Evolutionary conservation across 2,888 invertebrate genomes (phyloP).

Genomic region (Eupithecia exiguata): DNA sequence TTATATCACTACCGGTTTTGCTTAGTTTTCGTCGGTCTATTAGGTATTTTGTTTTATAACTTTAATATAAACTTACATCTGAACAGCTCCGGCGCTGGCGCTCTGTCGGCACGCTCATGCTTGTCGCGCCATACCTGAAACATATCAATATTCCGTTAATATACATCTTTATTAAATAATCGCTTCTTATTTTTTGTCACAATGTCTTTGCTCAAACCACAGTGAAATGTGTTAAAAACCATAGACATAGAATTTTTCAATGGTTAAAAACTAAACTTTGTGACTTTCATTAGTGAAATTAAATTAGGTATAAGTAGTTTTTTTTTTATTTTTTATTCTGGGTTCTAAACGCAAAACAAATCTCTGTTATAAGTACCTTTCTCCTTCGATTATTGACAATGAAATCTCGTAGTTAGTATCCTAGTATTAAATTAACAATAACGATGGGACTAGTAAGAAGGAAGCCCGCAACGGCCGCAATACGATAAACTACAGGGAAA

Average conservation of each 20-base stretch:
- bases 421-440: not conserved
- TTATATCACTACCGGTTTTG: not conserved
- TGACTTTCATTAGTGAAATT: too few relatives aligned
- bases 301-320: too few relatives aligned
- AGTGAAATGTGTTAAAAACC: too few relatives aligned
- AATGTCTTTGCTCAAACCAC: not conserved
- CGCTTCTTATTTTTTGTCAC: not conserved
- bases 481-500: not conserved
- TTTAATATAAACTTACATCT: constrained; percentile 67
- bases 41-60: not conserved
- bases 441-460: not conserved
- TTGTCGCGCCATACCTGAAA: constrained; percentile 73
- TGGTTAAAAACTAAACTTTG: not conserved
- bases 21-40: not conserved
- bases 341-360: too few relatives aligned
- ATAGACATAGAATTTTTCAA: too few relatives aligned
- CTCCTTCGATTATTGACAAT: not conserved
- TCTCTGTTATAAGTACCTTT: too few relatives aligned
- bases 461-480: not conserved
- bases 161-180: not conserved
- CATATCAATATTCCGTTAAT: constrained; percentile 39
- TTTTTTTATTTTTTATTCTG: too few relatives aligned
- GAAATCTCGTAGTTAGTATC: not conserved
- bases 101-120: constrained; percentile 65
- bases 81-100: constrained; percentile 61